These are phyloP conservation scores for Ceratina japonica DNA, from an alignment of 1,140 invertebrate genomes.

Conservation along the genomic window DNA sequence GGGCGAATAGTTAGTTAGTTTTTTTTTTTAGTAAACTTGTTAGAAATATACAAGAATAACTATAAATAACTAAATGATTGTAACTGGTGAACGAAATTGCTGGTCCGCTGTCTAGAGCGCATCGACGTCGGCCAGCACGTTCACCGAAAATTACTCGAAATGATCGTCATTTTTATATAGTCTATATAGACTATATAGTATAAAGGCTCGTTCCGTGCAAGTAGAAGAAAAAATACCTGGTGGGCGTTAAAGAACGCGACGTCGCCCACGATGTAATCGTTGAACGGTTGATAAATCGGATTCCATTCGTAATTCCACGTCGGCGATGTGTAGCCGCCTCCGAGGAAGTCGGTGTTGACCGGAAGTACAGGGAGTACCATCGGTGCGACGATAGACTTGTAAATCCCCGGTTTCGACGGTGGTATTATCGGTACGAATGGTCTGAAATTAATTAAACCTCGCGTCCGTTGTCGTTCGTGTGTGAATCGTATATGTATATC, in stretches of 20 bases:
- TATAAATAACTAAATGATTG: too few relatives aligned
- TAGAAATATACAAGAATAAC: too few relatives aligned
- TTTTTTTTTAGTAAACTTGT: not conserved
- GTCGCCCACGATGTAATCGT: constrained; percentile 61
- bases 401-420: constrained; percentile 51
- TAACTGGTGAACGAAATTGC: too few relatives aligned
- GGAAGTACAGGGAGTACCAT: constrained; percentile 59
- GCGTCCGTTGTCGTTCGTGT: too few relatives aligned
- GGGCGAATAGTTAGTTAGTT: not conserved
- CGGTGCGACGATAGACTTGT: constrained; percentile 67
- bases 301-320: constrained; percentile 69
- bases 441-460: constrained; percentile 52
- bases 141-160: too few relatives aligned
- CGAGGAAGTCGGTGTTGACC: constrained; percentile 39
- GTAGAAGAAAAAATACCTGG: constrained; percentile 52
- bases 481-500: too few relatives aligned
- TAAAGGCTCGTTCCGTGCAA: not conserved
- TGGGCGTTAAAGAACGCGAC: constrained; percentile 66
- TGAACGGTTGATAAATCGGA: constrained; percentile 58
- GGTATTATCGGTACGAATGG: constrained; percentile 46
- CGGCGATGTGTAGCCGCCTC: constrained; percentile 49
- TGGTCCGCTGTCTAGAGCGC: too few relatives aligned
- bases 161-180: too few relatives aligned
- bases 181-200: too few relatives aligned
- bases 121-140: too few relatives aligned